Evolutionary conservation across 1,140 invertebrate genomes (phyloP).

Genomic region (Laupala kohalensis): DNA sequence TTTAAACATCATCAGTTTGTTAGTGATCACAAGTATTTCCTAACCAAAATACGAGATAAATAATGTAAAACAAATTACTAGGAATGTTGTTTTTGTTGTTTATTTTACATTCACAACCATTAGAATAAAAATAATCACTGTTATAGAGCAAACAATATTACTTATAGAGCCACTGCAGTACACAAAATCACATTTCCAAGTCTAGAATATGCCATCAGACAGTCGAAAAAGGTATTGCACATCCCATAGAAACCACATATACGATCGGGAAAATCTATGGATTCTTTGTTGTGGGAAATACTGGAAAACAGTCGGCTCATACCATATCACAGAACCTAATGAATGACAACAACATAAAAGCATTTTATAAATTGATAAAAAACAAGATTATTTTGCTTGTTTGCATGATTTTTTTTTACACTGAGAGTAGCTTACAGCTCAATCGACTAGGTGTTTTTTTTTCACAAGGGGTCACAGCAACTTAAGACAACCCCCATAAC

Average conservation of each 20-base stretch:
- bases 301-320: neutral
- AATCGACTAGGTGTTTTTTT: neutral
- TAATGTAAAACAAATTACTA: no score
- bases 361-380: neutral
- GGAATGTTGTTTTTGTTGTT: neutral
- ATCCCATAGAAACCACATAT: neutral
- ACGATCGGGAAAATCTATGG: no score
- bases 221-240: neutral
- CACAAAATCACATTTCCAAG: no score
- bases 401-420: neutral
- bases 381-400: neutral
- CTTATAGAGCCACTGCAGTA: no score
- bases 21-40: no score
- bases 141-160: no score
- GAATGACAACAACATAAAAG: neutral
- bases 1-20: no score
- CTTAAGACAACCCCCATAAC: neutral
- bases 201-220: neutral
- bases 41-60: no score
- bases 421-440: neutral
- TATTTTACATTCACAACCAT: no score
- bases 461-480: no score
- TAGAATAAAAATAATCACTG: no score
- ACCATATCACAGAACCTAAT: neutral
- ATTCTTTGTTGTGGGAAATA: neutral